Percentiles rank a stretch among this genome's conserved stretches.
Evolutionary conservation across 2,888 invertebrate genomes (phyloP).

Genomic region (Neoascia interrupta): DNA sequence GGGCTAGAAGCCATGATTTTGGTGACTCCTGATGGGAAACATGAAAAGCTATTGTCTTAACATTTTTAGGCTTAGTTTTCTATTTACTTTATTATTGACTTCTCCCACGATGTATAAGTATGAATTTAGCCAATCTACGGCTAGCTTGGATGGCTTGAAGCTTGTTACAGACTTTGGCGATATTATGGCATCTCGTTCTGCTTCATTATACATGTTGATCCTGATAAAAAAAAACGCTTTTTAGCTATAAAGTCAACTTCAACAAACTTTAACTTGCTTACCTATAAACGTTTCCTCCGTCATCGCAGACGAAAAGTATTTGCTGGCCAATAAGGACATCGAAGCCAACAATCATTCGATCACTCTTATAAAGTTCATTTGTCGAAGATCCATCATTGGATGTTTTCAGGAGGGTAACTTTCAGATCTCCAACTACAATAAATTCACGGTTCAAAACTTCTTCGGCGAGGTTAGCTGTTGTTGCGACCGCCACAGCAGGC

Average conservation of each 20-base stretch:
- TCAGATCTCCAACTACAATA: constrained; percentile 85
- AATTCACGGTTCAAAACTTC: constrained; percentile 75
- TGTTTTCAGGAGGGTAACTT: constrained; percentile 85
- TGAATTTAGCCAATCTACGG: constrained; percentile 94
- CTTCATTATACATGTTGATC: constrained; percentile 61
- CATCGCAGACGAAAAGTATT: constrained; percentile 88
- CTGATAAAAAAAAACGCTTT: background rate
- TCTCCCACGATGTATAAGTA: constrained; percentile 91
- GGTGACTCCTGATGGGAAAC: constrained; percentile 73
- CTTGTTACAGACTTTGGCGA: constrained; percentile 81
- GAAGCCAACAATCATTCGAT: constrained; percentile 82
- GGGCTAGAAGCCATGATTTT: constrained; percentile 86
- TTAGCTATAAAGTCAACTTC: too few relatives aligned
- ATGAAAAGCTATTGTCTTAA: constrained; percentile 70
- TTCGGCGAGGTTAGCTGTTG: constrained; percentile 82
- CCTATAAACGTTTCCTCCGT: constrained; percentile 83
- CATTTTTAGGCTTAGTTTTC: background rate
- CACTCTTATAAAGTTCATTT: constrained; percentile 73
- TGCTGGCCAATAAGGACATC: constrained; percentile 88
- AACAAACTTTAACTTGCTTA: constrained; percentile 68
- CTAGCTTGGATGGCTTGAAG: constrained; percentile 86
- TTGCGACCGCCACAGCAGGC: constrained; percentile 83
- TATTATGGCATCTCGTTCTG: constrained; percentile 79
- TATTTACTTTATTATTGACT: constrained; percentile 81
- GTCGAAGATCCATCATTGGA: constrained; percentile 48